Base-by-base conservation (phyloP, 35 echinoderm and acorn worm genomes). In the Hemicentrotus pulcherrimus region DNA sequence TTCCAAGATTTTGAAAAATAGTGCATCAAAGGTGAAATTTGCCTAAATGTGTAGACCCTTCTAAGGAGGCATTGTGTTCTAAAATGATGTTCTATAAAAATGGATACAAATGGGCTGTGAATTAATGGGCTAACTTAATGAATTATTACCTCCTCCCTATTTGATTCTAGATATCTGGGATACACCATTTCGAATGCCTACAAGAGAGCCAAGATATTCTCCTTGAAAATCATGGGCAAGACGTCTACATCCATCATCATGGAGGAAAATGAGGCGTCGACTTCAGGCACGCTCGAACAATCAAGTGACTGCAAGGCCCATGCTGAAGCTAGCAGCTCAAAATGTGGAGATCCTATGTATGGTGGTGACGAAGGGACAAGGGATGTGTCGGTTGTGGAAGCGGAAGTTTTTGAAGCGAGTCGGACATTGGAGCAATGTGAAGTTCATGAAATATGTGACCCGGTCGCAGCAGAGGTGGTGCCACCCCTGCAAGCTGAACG, bases 121-220 rank as follows among this genome's bases (percentile, higher is more conserved):
- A 12, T 46, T 47, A 8, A 94, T 94, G 13, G 88, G 90, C 10
- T 18, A 22, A 32, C 47, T 96, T 92, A 46, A 30, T 0, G 12
- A 35, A 14, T 94, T 88, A 45, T 11, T 94, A 32, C 86, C 91
- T 58, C 47, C 48, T 70, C 22, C 5, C 16, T 6, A 5, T 28
- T 70, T 19, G 13, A 28, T 70, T 70, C 9, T 45, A 99, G 98
- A 86, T 99, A 96, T 94, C 95, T 99, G 50, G 98, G 98, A 35
- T 97, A 97, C 65, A 97, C 96, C 47, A 85, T 96, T 12, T 86
- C 94, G 16, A 96, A 96, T 48, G 98, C 97, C 95, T 99, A 98
- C 96, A 97, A 99, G 48, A 52, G 98, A 94, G 98, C 98, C 32
- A 99, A 96, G 88, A 96, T 99, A 31, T 94, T 92, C n/a, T 97